Conservation (phyloP, 1,140 invertebrate species). For the honey bee (Apis mellifera) region DNA sequence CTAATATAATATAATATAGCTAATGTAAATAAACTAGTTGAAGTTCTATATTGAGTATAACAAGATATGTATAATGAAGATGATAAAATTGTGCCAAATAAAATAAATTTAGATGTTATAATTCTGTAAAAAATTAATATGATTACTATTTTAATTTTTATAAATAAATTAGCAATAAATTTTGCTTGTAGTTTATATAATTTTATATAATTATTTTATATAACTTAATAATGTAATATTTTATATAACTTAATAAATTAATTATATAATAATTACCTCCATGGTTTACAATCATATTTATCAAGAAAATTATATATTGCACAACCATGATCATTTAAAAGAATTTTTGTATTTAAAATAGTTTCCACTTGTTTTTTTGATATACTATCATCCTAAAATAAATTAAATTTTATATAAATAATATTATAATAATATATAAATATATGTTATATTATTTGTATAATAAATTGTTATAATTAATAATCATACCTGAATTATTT, state of each 20-base stretch:
- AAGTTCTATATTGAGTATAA: slow-evolving; percentile 46
- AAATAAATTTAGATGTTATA: slow-evolving; percentile 52
- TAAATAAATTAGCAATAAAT: not conserved
- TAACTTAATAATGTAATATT: not conserved
- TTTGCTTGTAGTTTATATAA: slow-evolving; percentile 26
- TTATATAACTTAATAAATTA: not conserved
- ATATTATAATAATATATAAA: slow-evolving; percentile 5
- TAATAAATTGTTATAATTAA: too few species aligned
- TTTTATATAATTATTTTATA: not conserved
- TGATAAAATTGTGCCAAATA: slow-evolving; percentile 55
- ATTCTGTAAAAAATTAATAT: slow-evolving; percentile 53
- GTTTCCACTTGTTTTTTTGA: slow-evolving; percentile 62
- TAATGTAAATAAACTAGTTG: slow-evolving; percentile 47
- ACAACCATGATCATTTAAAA: slow-evolving; percentile 75
- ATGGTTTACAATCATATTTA: slow-evolving; percentile 46
- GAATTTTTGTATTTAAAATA: slow-evolving; percentile 70
- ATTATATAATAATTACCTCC: slow-evolving; percentile 58
- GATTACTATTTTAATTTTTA: not conserved
- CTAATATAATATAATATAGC: slow-evolving; percentile 47
- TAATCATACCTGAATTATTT: slow-evolving; percentile 49
- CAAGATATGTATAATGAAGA: slow-evolving; percentile 44
- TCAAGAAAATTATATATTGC: slow-evolving; percentile 64
- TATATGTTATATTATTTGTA: not conserved
- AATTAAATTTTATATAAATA: slow-evolving; percentile 26
- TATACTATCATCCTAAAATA: slow-evolving; percentile 56